These are phyloP conservation scores for Julus scandinavius DNA, from an alignment of 2,888 invertebrate species.

Conservation along the genomic window DNA sequence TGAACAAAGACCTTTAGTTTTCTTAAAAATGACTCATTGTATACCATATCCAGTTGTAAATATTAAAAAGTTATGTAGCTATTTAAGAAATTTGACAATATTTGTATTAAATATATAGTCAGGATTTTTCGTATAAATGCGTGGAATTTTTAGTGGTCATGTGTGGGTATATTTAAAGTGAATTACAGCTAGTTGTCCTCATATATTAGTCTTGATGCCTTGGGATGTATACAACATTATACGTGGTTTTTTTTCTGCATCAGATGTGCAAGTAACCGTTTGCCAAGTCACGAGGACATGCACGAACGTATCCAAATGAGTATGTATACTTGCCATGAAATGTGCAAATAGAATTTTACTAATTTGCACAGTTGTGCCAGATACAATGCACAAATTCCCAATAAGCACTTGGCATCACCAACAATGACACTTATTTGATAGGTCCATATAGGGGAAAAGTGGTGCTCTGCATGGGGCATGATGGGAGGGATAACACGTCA, in stretches of 20 bases:
- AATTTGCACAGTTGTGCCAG: constrained; percentile 10
- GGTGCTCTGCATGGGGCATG: background rate
- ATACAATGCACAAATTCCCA: background rate
- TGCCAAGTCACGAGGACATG: background rate
- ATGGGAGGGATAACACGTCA: background rate
- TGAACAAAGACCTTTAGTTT: too few relatives aligned
- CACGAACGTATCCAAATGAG: background rate
- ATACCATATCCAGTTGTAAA: too few relatives aligned
- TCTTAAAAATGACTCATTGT: too few relatives aligned
- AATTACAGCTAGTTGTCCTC: background rate
- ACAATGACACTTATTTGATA: background rate
- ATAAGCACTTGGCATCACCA: background rate
- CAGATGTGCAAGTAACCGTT: background rate
- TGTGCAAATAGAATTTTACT: background rate
- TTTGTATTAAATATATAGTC: too few relatives aligned
- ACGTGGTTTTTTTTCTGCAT: background rate
- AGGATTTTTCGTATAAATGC: background rate
- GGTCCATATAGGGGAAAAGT: constrained; percentile 1
- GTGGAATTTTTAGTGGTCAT: background rate
- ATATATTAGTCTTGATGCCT: background rate
- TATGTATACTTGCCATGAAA: background rate
- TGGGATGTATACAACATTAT: background rate
- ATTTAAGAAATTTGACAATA: too few relatives aligned
- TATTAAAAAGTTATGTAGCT: too few relatives aligned
- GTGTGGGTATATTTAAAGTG: background rate